Base-by-base conservation (phyloP, 2,888 invertebrate species). In the Lasius fuliginosus region DNA sequence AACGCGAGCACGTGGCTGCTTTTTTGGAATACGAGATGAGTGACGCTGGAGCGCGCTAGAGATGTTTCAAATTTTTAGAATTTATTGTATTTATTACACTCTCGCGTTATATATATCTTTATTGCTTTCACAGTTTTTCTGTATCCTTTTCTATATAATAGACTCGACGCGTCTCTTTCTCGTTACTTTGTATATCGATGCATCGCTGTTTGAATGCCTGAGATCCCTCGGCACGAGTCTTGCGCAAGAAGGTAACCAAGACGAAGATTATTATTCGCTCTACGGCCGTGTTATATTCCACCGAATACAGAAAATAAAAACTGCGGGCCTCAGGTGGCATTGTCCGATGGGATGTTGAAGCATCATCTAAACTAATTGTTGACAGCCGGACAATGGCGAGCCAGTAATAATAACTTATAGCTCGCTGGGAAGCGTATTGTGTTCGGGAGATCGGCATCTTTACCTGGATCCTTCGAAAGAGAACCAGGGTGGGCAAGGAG, bases 341-440 rank as follows among this genome's bases (percentile, higher is more conserved):
- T 88, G 88, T 90, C 87, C 86, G 81, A 79, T 71, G 85, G 85
- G 86, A 92, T 90, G 88, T 92, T 91, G 92, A 92, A 91, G 91
- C 90, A 93, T 94, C 94, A 93, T 94, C 92, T 92, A 91, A 92
- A 94, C 92, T 93, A 93, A 94, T 94, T 93, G 94, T 93, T 93
- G 93, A 94, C 94, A 93, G 93, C 90, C 84, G 92, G 91, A 94
- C 94, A 94, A 94, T 93, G 87, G 91, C 85, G 86, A 89, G 85
- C 87, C 86, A 88, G 90, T 92, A 92, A 93, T 93, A 92, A 93
- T 91, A 93, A 93, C 91, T 91, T 89, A 42, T 33, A 73, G 91
- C 90, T 92, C 85, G 91, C 91, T 91, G 92, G 83, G 86, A 88
- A 79, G 49, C 81, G 85, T 33, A 90, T 91, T 91, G 90, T 90